Conservation (phyloP, 2,113 vertebrate genomes). For the Limnothrissa miodon region DNA sequence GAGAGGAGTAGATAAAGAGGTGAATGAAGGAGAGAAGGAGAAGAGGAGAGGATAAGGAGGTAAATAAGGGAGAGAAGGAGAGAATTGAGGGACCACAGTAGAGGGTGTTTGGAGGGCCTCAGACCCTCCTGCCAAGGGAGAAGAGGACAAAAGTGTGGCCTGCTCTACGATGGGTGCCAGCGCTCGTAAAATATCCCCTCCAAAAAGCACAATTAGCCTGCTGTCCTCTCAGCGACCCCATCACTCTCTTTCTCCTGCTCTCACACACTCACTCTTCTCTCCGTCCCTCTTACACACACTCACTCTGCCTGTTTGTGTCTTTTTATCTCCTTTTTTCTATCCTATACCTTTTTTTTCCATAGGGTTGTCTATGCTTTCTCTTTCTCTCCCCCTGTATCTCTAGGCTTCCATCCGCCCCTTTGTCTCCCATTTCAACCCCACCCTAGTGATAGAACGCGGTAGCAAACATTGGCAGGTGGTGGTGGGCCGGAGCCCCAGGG, state of each 20-base stretch:
- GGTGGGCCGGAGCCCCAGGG: background rate
- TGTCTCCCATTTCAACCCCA: too few relatives aligned
- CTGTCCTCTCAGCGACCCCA: slow-evolving; percentile 15
- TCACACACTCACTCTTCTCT: slow-evolving; percentile 7
- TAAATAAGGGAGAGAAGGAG: background rate
- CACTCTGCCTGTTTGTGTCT: slow-evolving; percentile 12
- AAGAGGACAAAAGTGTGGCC: slow-evolving; percentile 23
- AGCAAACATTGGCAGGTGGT: too few relatives aligned
- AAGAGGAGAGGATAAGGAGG: background rate
- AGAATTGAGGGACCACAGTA: too few relatives aligned
- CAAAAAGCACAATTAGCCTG: slow-evolving; percentile 24
- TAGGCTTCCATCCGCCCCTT: too few relatives aligned
- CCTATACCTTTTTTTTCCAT: too few relatives aligned
- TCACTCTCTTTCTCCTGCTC: background rate
- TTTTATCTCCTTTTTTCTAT: too few relatives aligned
- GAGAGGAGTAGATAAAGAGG: background rate
- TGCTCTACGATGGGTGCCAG: background rate
- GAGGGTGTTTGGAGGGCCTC: background rate
- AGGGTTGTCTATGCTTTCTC: too few relatives aligned
- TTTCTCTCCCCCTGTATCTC: too few relatives aligned
- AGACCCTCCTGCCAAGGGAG: background rate
- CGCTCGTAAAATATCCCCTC: slow-evolving; percentile 35
- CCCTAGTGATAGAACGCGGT: too few relatives aligned
- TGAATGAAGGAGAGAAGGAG: background rate
- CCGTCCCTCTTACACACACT: background rate